Base-by-base conservation (phyloP, 2,113 vertebrate species). In the Seriola dumerili region DNA sequence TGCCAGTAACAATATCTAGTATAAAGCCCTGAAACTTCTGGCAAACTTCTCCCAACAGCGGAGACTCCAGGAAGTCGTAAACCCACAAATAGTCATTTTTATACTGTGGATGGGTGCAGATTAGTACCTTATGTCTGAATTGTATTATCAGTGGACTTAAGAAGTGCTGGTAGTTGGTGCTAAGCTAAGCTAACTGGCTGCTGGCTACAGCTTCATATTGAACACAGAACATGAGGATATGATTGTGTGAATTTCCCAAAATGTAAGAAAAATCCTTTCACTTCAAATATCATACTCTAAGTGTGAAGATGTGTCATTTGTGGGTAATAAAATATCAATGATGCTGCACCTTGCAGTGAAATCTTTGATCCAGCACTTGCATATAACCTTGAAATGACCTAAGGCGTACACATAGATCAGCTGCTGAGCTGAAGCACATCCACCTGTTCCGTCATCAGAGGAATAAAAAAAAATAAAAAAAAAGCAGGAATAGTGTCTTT, bases 331-430 rank as follows among this genome's bases (percentile, higher is more conserved):
- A 19, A 70, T 4, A 29, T 10, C 14, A 59, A 8, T 44, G 34
- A 44, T 50, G 67, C 52, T 38, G 66, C 70, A 12, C 54, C 12
- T 6, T 25, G 16, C 42, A 52, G 58, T 44, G 57, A 64, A 38
- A 3, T 36, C 29, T 63, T 36, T 17, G 50, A 64, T 55, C 62
- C 54, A 13, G 1, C 67, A 42, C 54, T 50, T 59, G 61, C 77
- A 29, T 10, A 46, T 91, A 84, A 93, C 93, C 93, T 94, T 94
- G 89, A 91, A 88, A 92, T 85, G 89, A 94, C 92, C 91, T 81
- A 2, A 77, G 64, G 59, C 82, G n/a, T 29, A 9, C 76, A 44
- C 68, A 48, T 23, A 74, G 5, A 78, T 46, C 66, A 54, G 40
- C 71, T 17, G 23, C 66, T 16, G 71, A 67, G 80, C 85, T 59